Evolutionary conservation across 2,888 invertebrate species (phyloP), one percentile per base, ranked within the genome.

Genomic region (Ceraclea dissimilis): DNA sequence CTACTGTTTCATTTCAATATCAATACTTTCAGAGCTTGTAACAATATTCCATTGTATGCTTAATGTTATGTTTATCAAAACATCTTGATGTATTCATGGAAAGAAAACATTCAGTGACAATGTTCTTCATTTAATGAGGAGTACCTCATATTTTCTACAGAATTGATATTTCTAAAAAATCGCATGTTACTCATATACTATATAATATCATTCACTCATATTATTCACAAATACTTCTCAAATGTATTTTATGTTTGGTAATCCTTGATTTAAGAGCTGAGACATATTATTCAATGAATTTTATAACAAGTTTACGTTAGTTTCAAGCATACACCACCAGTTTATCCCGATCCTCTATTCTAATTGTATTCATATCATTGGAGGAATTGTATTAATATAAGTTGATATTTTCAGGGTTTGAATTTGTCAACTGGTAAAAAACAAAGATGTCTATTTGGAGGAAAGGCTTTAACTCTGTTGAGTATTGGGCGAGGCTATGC

Each of bases 401-500:
- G 2, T 46, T 17, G 20, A 19, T 16, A 13, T 39, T 73, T 75
- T 66, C 74, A 78, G 78, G 69, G 69, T 66, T 65, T 76, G 66
- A 74, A 76, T 64, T 73, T 73, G n/a, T 69, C 71, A 39, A 68
- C 70, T 56, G 67, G 75, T 65, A 71, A 76, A 72, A 76, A 75
- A 67, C 77, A 73, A 69, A 72, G 71, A 65, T 75, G 80, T 68
- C 73, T 87, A 63, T 88, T 86, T 67, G 76, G 78, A 62, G 83
- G 82, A n/a, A 79, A 79, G 66, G 85, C 86, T 33, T 73, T 86
- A 52, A 80, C 79, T 6, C 76, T 89, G 55, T 78, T 79, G 63
- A 81, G 81, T 22, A 84, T 88, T 64, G 88, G 88, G 1, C 79
- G 85, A 65, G 88, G 89, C 8, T 88, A 85, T 67, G 83, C 86